Evolutionary conservation across 2,888 invertebrate species (phyloP).

Genomic region (Ptilodon capucinus): DNA sequence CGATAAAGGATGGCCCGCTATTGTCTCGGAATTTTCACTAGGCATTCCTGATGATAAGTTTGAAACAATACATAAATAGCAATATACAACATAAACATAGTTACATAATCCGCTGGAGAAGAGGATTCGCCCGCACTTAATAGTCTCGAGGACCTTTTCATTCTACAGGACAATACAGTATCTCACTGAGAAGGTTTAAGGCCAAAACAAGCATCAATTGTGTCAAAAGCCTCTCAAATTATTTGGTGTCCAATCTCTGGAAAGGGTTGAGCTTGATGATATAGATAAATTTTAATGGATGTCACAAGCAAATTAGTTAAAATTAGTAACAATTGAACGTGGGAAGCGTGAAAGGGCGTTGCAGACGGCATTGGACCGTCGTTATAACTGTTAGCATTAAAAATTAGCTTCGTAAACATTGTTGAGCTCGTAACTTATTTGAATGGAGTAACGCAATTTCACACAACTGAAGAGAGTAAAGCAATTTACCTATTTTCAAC

Average conservation of each 20-base stretch:
- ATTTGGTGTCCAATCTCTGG: conserved; percentile 14
- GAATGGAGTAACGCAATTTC: conserved; percentile 7
- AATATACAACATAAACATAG: neutral
- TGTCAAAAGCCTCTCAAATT: conserved; percentile 17
- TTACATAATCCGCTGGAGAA: neutral
- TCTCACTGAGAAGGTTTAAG: conserved; percentile 13
- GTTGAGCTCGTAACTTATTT: neutral
- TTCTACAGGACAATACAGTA: conserved; percentile 16
- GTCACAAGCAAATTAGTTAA: conserved; percentile 23
- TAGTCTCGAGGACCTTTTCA: neutral
- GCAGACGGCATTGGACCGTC: neutral
- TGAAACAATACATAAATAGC: too few relatives aligned
- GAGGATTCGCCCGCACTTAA: too few relatives aligned
- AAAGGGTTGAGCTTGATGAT: conserved; percentile 9
- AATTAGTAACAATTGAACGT: conserved; percentile 16
- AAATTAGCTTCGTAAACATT: neutral
- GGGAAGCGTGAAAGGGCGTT: neutral
- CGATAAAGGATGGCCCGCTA: too few relatives aligned
- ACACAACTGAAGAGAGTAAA: conserved; percentile 4
- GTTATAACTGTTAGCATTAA: neutral
- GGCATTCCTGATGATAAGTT: too few relatives aligned
- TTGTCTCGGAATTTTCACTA: too few relatives aligned
- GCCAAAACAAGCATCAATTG: conserved; percentile 16
- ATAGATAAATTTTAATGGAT: conserved; percentile 9
- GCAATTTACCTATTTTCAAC: conserved; percentile 5